Conservation (phyloP, 2,113 vertebrate genomes). For the Columba livia region DNA sequence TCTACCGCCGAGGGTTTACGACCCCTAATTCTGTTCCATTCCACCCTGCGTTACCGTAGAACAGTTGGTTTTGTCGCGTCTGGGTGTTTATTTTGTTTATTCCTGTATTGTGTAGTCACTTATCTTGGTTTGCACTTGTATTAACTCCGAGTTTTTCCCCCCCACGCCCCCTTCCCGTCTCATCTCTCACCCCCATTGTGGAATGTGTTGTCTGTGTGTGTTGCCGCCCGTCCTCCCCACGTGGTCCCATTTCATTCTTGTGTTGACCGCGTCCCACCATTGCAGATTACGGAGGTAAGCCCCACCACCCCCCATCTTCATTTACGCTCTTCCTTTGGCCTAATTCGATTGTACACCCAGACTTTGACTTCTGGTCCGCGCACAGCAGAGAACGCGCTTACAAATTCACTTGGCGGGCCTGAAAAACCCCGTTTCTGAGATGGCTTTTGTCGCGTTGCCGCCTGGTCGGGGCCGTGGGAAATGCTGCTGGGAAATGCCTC, state of each 20-base stretch:
- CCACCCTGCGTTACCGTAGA: background rate
- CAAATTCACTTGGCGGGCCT: background rate
- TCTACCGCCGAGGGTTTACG: background rate
- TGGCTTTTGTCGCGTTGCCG: background rate
- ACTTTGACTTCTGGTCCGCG: background rate
- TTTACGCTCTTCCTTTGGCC: background rate
- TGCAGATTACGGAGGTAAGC: constrained; percentile 85
- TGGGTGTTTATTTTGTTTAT: constrained; percentile 59
- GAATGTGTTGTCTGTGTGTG: constrained; percentile 84
- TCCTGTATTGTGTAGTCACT: constrained; percentile 76
- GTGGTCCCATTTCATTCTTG: constrained; percentile 85
- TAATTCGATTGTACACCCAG: background rate
- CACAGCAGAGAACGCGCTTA: background rate
- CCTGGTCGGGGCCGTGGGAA: background rate
- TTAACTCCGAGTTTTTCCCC: constrained; percentile 79
- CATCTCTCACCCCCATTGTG: constrained; percentile 82
- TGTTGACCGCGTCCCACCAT: constrained; percentile 82
- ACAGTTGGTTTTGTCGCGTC: constrained; percentile 62
- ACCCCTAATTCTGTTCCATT: background rate
- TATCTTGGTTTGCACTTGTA: constrained; percentile 78
- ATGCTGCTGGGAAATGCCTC: background rate
- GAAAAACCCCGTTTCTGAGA: background rate
- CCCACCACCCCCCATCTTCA: background rate
- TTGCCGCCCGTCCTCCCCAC: constrained; percentile 80
- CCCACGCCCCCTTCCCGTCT: constrained; percentile 56